Evolutionary conservation across 1,140 invertebrate species (phyloP).

Genomic region (Bombus superbus): DNA sequence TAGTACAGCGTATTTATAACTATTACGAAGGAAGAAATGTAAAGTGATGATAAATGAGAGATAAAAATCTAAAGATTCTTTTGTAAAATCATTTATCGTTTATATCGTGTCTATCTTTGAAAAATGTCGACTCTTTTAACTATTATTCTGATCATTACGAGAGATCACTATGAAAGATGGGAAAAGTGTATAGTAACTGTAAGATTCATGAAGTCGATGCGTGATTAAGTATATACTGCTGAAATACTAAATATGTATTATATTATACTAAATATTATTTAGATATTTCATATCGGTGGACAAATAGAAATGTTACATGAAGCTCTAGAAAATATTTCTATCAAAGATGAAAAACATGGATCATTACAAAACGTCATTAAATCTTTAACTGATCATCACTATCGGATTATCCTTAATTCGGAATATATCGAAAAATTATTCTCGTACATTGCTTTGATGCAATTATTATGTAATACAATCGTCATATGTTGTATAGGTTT

Average conservation of each 20-base stretch:
- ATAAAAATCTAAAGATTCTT: too few species aligned
- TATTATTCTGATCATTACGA: background rate
- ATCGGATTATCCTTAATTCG: constrained; percentile 44
- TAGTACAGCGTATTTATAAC: too few species aligned
- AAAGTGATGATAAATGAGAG: too few species aligned
- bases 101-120: too few species aligned
- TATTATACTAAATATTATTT: background rate
- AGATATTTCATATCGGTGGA: constrained; percentile 60
- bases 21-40: too few species aligned
- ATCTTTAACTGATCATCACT: constrained; percentile 32
- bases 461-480: constrained; percentile 53
- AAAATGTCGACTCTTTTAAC: background rate
- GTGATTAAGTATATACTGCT: too few species aligned
- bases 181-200: too few species aligned
- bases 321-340: background rate
- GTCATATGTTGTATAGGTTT: constrained; percentile 58
- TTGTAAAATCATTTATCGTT: too few species aligned
- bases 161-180: too few species aligned
- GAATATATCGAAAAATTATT: constrained; percentile 49
- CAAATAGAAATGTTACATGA: constrained; percentile 54
- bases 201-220: too few species aligned
- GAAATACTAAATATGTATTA: too few species aligned
- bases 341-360: background rate
- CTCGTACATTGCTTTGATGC: constrained; percentile 44
- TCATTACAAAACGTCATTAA: background rate